Base-by-base conservation (phyloP, 2,888 invertebrate species). In the Philonicus albiceps region DNA sequence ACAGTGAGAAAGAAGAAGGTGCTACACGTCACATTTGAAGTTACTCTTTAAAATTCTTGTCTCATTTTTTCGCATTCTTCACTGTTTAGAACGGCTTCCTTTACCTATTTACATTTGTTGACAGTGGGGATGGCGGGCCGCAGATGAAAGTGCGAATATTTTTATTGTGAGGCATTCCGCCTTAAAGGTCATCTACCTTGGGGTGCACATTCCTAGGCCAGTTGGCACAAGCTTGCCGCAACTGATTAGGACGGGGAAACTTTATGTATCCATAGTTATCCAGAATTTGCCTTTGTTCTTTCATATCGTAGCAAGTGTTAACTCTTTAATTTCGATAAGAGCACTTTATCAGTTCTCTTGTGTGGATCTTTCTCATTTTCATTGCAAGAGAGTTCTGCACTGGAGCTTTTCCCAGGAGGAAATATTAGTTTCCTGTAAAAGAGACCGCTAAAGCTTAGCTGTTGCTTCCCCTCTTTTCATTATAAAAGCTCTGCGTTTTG, bases 141-240 rank as follows among this genome's bases (percentile, higher is more conserved):
- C 64, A 6, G 27, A n/a, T 22, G 64, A 11, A 64, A 22, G 64
- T 11, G 27, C 64, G 11, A 64, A 27, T 64, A 22, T 64, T 64
- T 64, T 64, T 76, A 40, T 76, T 76, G 40, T 13, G 40, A 76
- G 2, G 40, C 76, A 37, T 40, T 76, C 40, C 7, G 76, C 19
- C 11, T 3, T 3, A 22, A 40, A 76, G 76, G 76, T 76, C 76
- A 40, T 40, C 76, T 19, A 76, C 76, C 76, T 37, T 76, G 40
- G n/a, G n/a, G 6, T 16, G 75, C 76, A 76, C 76, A 76, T 76
- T 76, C 76, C 34, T 37, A 76, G 40, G 37, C 76, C n/a, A 76
- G 37, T 76, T 40, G 40, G 40, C n/a, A 8, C 55, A 8, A 76
- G 76, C 76, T 76, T 76, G 19, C 64, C 19, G 22, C 53, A 19